Evolutionary conservation across 2,113 vertebrate genomes (phyloP), one percentile per base, ranked within the genome.

Genomic region (Embiotoca jacksoni): DNA sequence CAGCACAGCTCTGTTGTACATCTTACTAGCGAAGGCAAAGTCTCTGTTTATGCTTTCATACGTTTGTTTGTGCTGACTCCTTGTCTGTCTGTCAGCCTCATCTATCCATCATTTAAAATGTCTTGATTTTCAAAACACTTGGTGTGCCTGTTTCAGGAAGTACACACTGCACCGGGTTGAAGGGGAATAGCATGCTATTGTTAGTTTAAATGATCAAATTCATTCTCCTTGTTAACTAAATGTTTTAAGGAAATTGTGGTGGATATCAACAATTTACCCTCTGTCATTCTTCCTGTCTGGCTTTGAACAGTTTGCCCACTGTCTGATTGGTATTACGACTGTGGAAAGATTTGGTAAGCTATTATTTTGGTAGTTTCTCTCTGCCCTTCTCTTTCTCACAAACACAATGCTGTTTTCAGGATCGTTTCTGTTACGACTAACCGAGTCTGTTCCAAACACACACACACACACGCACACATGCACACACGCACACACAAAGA

Each of bases 41-140:
- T 72, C 78, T 87, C 78, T 89, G 88, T 92, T 92, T 91, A 85
- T 76, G 73, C 87, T 60, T 79, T 81, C 79, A 72, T 90, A 75
- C 80, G 74, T 86, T 81, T 89, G 85, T 88, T 89, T 87, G 80
- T 66, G 66, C 80, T 53, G 74, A 88, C 65, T 86, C 37, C 72
- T 76, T 83, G 80, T 81, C 84, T 76, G 58, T 86, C 82, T 65
- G 78, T 90, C 82, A 64, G 61, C 72, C 57, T 70, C 7, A 0
- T 50, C 72, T 56, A 80, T 86, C 54, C 64, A 75, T 89, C 84
- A 80, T 84, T 73, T 80, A 37, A 74, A 81, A 85, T 61, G 72
- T 81, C 85, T 85, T 84, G 57, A 76, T 88, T 85, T 80, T 79
- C 52, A 53, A 74, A 85, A 61, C 52, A 6, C 62, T 77, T 76